Conservation (phyloP, 2,888 invertebrate species). For the Unio delphinus region DNA sequence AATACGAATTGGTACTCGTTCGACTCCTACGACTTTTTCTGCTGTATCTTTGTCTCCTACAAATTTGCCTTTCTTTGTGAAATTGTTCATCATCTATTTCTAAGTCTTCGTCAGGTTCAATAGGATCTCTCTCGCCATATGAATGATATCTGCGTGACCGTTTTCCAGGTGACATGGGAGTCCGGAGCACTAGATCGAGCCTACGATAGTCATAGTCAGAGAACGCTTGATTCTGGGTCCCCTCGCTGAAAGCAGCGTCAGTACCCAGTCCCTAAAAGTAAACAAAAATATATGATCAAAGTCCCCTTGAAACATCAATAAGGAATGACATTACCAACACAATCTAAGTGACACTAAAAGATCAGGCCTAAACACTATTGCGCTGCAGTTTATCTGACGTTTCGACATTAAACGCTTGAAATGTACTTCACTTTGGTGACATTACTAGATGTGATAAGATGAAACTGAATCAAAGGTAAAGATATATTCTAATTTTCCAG, state of each 20-base stretch:
- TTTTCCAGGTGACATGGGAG: too few relatives aligned
- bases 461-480: too few relatives aligned
- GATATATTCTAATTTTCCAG: too few relatives aligned
- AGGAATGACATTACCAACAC: neutral
- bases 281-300: neutral
- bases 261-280: constrained; percentile 7
- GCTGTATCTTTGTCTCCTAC: constrained; percentile 24
- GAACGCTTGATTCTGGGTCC: too few relatives aligned
- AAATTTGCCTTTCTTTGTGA: constrained; percentile 24
- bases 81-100: constrained; percentile 29
- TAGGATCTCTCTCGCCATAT: constrained; percentile 11
- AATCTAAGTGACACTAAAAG: too few relatives aligned
- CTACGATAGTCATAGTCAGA: too few relatives aligned
- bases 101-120: constrained; percentile 15
- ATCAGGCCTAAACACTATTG: too few relatives aligned
- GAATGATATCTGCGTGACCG: constrained; percentile 14
- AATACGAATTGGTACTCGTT: constrained; percentile 3
- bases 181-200: too few relatives aligned
- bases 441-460: too few relatives aligned
- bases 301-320: neutral
- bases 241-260: constrained; percentile 2
- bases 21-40: constrained; percentile 6
- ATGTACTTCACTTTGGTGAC: too few relatives aligned
- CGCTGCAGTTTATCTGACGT: too few relatives aligned
- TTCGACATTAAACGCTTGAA: too few relatives aligned